phyloP scores from a whole-genome alignment of 2,888 invertebrate species.

The Acleris cristana region DNA sequence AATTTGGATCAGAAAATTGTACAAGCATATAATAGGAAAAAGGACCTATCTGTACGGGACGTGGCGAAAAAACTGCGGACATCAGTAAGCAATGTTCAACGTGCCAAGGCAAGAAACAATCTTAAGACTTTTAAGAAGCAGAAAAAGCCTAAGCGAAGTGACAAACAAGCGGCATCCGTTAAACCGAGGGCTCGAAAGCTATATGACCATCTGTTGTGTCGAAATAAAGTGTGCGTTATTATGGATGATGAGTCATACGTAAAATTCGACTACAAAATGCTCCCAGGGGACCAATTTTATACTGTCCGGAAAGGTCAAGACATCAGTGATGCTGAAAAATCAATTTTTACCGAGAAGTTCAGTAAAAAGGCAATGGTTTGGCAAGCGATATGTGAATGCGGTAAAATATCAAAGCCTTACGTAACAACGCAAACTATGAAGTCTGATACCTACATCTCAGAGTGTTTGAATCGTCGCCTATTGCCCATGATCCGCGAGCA shows the following conservation, averaged over 20 bases:
- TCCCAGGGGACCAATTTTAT: background rate
- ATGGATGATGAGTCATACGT: background rate
- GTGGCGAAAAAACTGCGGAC: background rate
- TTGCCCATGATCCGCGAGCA: too few species aligned
- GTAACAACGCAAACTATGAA: slow-evolving; percentile 6
- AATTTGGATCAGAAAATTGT: background rate
- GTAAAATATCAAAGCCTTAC: background rate
- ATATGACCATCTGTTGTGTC: slow-evolving; percentile 5
- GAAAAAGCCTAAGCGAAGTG: slow-evolving; percentile 5
- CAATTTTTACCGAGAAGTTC: background rate
- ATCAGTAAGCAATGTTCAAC: background rate
- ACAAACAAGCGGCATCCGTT: slow-evolving; percentile 4
- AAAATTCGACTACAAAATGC: background rate
- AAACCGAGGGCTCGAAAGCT: background rate
- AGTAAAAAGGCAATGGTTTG: slow-evolving; percentile 7
- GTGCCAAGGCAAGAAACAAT: slow-evolving; percentile 2
- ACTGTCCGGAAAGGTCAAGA: background rate
- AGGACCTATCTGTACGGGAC: background rate
- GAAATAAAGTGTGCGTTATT: background rate
- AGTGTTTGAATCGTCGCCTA: background rate
- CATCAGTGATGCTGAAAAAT: background rate
- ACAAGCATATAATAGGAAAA: background rate
- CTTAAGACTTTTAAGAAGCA: slow-evolving; percentile 8
- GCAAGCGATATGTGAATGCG: slow-evolving; percentile 8
- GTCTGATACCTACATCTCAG: background rate